These are phyloP conservation scores for Acrocyrtus sp. DNA, from an alignment of 2,888 invertebrate species.

Conservation along the genomic window DNA sequence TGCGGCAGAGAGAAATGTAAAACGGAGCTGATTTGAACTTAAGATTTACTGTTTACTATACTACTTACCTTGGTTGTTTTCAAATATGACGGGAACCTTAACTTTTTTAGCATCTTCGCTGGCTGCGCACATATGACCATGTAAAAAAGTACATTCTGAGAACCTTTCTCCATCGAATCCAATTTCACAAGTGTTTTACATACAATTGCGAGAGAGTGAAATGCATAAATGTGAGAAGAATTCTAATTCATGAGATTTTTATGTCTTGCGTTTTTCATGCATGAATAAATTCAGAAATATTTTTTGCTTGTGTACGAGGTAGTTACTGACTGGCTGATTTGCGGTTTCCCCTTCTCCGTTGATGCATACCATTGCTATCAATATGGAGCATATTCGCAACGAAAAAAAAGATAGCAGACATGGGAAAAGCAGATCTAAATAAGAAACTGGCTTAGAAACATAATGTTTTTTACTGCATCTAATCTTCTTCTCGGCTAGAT, in stretches of 20 bases:
- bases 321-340: constrained; percentile 44
- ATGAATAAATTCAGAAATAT: constrained; percentile 50
- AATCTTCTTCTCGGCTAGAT: too few species aligned
- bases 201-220: constrained; percentile 38
- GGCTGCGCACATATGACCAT: too few species aligned
- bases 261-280: constrained; percentile 48
- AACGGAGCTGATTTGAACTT: too few species aligned
- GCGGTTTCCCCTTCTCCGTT: constrained; percentile 46
- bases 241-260: constrained; percentile 46
- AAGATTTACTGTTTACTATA: too few species aligned
- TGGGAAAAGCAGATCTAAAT: background rate
- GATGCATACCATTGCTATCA: constrained; percentile 34
- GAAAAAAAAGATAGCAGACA: background rate
- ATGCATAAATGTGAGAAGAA: constrained; percentile 47
- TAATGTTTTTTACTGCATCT: too few species aligned
- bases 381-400: background rate
- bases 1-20: too few species aligned
- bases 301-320: constrained; percentile 30
- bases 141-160: too few species aligned
- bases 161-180: too few species aligned
- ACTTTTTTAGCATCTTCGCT: too few species aligned
- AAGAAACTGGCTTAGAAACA: too few species aligned
- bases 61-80: too few species aligned
- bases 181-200: constrained; percentile 23
- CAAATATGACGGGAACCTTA: too few species aligned